Evolutionary conservation across 2,888 invertebrate species (phyloP).

Genomic region (Steinernema hermaphroditum): DNA sequence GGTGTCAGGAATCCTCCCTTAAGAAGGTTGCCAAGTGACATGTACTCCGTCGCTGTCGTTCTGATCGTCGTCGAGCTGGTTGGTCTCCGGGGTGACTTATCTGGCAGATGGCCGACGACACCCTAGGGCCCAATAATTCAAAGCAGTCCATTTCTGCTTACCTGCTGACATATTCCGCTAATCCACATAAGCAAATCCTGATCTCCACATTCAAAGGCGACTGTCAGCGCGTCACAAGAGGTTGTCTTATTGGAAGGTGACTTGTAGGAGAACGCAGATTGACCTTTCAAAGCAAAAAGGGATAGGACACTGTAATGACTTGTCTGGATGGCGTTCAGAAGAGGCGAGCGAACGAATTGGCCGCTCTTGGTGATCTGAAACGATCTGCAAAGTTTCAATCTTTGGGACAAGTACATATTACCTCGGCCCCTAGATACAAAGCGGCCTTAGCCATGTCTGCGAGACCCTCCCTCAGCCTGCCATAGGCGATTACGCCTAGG

Average conservation of each 20-base stretch:
- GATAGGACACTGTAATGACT: slow-evolving; percentile 1
- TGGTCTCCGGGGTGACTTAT: background rate
- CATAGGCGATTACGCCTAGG: slow-evolving; percentile 4
- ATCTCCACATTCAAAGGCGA: background rate
- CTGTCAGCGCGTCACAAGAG: background rate
- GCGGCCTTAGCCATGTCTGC: background rate
- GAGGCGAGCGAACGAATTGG: slow-evolving; percentile 2
- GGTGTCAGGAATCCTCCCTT: slow-evolving; percentile 1
- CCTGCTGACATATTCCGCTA: background rate
- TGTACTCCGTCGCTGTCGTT: background rate
- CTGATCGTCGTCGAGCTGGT: background rate
- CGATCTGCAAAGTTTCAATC: background rate
- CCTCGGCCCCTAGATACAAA: background rate
- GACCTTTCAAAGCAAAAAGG: background rate
- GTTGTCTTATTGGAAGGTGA: background rate
- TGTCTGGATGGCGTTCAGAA: slow-evolving; percentile 8
- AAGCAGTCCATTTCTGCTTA: background rate
- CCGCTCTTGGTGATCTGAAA: slow-evolving; percentile 11
- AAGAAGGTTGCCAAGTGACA: background rate
- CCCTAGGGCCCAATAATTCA: background rate
- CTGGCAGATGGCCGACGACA: background rate
- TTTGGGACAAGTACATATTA: background rate
- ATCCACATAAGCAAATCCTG: background rate
- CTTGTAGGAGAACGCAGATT: background rate
- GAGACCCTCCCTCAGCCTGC: background rate